Conservation (phyloP, 2,797 vertebrate genomes). For the Podarcis siculus region DNA sequence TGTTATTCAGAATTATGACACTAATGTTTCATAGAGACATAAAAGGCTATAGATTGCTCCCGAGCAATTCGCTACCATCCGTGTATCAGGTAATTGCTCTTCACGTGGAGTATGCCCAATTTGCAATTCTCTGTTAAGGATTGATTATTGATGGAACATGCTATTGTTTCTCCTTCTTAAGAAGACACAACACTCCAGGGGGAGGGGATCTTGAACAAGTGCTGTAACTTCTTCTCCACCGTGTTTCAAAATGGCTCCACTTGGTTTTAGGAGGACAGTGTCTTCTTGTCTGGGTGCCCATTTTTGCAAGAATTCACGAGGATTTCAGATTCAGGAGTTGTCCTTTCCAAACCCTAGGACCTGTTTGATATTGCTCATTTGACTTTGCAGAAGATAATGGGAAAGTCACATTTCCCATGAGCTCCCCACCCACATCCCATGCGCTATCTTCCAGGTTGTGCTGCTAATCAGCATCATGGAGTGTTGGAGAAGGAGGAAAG, state of each 20-base stretch:
- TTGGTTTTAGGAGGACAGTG: not conserved
- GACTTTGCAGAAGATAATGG: not conserved
- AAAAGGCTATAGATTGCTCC: constrained; percentile 8
- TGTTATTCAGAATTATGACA: constrained; percentile 15
- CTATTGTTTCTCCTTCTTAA: constrained; percentile 3
- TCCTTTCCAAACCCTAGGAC: not conserved
- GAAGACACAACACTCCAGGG: not conserved
- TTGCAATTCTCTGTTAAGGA: constrained; percentile 33
- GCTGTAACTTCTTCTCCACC: not conserved
- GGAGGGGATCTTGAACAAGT: accelerated
- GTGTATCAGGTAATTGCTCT: not conserved
- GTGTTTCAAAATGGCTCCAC: not conserved
- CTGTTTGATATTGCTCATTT: not conserved
- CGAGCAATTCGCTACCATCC: constrained; percentile 7
- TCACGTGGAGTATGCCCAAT: not conserved
- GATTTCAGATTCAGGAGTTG: not conserved
- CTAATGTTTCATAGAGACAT: not conserved
- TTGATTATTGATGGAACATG: not conserved
- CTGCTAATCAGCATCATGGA: too few relatives aligned
- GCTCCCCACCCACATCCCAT: too few relatives aligned
- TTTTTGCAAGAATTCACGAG: not conserved
- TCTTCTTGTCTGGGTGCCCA: not conserved
- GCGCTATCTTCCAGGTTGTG: too few relatives aligned
- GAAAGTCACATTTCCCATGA: not conserved
- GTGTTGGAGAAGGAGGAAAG: too few relatives aligned